phyloP scores from a whole-genome alignment of 2,888 invertebrate genomes.

The Pandemis corylana region DNA sequence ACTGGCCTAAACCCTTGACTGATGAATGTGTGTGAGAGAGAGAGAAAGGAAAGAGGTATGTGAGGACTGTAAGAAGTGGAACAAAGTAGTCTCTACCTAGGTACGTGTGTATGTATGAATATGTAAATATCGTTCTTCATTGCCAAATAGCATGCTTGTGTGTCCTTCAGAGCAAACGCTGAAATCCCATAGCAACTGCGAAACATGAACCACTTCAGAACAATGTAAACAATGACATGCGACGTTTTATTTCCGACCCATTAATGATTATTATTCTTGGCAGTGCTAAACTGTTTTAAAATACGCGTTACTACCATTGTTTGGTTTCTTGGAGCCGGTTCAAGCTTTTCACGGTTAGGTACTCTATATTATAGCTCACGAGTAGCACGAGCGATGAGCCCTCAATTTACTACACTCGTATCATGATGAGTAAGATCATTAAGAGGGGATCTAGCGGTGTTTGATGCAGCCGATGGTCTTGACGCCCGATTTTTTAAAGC shows the following conservation, averaged over 20 bases:
- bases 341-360: slow-evolving; percentile 33
- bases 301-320: slow-evolving; percentile 37
- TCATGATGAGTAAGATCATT: slow-evolving; percentile 10
- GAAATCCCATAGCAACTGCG: background rate
- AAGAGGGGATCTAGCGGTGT: too few species aligned
- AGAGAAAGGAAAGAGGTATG: too few species aligned
- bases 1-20: too few species aligned
- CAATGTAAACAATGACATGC: slow-evolving; percentile 18
- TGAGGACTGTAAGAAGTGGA: too few species aligned
- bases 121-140: too few species aligned
- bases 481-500: too few species aligned
- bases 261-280: slow-evolving; percentile 43
- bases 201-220: slow-evolving; percentile 8
- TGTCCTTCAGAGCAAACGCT: background rate
- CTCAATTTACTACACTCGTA: background rate
- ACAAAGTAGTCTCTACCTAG: too few species aligned
- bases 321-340: slow-evolving; percentile 39
- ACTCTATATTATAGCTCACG: background rate
- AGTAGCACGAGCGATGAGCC: background rate
- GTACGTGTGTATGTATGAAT: too few species aligned
- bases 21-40: too few species aligned
- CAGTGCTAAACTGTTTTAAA: slow-evolving; percentile 34
- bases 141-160: background rate
- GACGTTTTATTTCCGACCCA: slow-evolving; percentile 26
- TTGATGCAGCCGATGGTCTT: too few species aligned